These are phyloP conservation scores for Coleophora flavipennella DNA, from an alignment of 2,888 invertebrate genomes.

Conservation along the genomic window DNA sequence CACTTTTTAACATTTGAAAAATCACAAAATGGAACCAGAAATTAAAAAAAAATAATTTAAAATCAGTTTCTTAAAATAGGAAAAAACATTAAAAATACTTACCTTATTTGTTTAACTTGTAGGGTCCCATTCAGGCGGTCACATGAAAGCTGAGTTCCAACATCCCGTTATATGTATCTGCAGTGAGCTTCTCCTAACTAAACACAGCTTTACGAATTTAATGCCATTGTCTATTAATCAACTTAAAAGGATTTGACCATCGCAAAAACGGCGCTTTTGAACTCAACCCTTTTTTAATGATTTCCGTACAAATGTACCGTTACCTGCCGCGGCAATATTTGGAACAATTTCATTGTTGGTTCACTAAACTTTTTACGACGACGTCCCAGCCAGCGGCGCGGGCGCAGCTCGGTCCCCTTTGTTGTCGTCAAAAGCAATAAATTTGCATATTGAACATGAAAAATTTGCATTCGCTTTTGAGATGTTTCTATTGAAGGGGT, in stretches of 20 bases:
- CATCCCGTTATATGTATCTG: conserved; percentile 25
- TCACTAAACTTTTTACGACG: conserved; percentile 60
- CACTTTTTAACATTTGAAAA: too few relatives aligned
- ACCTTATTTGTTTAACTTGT: too few relatives aligned
- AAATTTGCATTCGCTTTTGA: conserved; percentile 50
- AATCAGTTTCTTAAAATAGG: too few relatives aligned
- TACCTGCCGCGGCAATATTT: conserved; percentile 48
- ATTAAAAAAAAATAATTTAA: too few relatives aligned
- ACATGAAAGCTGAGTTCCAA: conserved; percentile 21
- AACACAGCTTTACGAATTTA: conserved; percentile 42
- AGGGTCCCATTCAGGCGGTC: conserved; percentile 14
- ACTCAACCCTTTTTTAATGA: conserved; percentile 55
- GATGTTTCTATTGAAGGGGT: conserved; percentile 18
- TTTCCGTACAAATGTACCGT: conserved; percentile 35
- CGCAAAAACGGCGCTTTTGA: conserved; percentile 45
- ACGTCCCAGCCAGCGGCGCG: conserved; percentile 35
- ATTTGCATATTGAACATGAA: conserved; percentile 59
- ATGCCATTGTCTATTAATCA: conserved; percentile 61
- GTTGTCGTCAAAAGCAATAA: conserved; percentile 37
- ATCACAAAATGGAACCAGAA: too few relatives aligned
- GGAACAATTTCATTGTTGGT: conserved; percentile 48
- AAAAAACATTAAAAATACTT: too few relatives aligned
- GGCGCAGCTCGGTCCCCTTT: conserved; percentile 35
- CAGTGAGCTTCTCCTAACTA: conserved; percentile 25
- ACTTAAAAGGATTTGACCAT: conserved; percentile 50